A percentile compares a stretch with the other conserved stretches of the same genome.
These are phyloP conservation scores for Oedothorax gibbosus DNA, from an alignment of 1,140 invertebrate genomes.

Conservation along the genomic window DNA sequence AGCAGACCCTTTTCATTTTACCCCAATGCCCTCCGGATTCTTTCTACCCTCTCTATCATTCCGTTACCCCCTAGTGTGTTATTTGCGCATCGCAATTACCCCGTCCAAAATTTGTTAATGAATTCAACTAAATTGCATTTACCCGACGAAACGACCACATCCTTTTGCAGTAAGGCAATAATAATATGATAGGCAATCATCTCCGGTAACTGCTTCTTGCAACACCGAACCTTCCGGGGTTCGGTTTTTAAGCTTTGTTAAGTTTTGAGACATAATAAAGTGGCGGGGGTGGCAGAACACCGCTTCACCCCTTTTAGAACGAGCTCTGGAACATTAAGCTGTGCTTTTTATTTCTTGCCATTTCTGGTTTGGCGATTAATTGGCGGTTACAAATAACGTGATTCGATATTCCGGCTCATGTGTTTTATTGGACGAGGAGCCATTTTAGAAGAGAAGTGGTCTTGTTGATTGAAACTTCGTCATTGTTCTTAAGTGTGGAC, in stretches of 20 bases:
- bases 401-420: slow-evolving; percentile 29
- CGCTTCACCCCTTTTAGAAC: slow-evolving; percentile 5
- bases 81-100: slow-evolving; percentile 57
- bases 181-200: slow-evolving; percentile 59
- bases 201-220: slow-evolving; percentile 19
- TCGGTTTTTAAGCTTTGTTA: slow-evolving; percentile 57
- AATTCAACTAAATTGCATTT: slow-evolving; percentile 59
- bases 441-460: slow-evolving; percentile 25
- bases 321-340: slow-evolving; percentile 17
- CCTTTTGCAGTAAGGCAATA: slow-evolving; percentile 24
- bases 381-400: slow-evolving; percentile 45
- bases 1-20: too few species aligned
- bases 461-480: too few species aligned
- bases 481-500: too few species aligned
- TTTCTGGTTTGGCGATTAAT: slow-evolving; percentile 41
- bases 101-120: slow-evolving; percentile 60
- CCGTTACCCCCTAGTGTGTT: slow-evolving; percentile 47
- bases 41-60: slow-evolving; percentile 13
- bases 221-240: not conserved
- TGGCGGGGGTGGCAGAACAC: slow-evolving; percentile 3
- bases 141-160: not conserved
- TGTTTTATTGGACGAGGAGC: slow-evolving; percentile 33
- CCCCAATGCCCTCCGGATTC: slow-evolving; percentile 50
- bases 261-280: slow-evolving; percentile 52
- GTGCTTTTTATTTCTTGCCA: not conserved